phyloP scores from a whole-genome alignment of 2,888 invertebrate species.

The Lamellibrachia satsuma region DNA sequence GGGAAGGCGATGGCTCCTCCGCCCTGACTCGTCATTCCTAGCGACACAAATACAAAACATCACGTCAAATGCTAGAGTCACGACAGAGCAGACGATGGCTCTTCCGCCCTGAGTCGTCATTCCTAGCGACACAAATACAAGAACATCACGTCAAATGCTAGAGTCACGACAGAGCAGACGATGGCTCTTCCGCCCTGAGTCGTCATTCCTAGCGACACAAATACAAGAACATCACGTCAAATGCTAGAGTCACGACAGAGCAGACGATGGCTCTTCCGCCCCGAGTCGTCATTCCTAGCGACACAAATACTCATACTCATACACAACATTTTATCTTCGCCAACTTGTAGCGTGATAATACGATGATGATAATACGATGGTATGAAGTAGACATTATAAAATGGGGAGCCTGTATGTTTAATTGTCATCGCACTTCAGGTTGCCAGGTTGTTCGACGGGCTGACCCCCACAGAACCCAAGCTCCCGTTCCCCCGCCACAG shows the following conservation, averaged over 20 bases:
- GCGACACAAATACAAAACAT: slow-evolving; percentile 28
- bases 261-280: slow-evolving; percentile 39
- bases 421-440: too few relatives aligned
- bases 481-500: too few relatives aligned
- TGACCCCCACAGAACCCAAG: too few relatives aligned
- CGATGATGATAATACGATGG: too few relatives aligned
- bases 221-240: too few relatives aligned
- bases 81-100: slow-evolving; percentile 38
- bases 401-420: too few relatives aligned
- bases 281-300: slow-evolving; percentile 42
- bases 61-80: neutral
- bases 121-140: slow-evolving; percentile 35
- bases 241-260: slow-evolving; percentile 37
- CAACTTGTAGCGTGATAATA: too few relatives aligned
- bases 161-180: slow-evolving; percentile 39
- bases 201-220: slow-evolving; percentile 40
- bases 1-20: slow-evolving; percentile 40
- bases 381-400: too few relatives aligned
- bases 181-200: slow-evolving; percentile 37
- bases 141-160: slow-evolving; percentile 27
- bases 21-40: slow-evolving; percentile 39
- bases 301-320: too few relatives aligned
- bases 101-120: slow-evolving; percentile 39
- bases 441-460: too few relatives aligned
- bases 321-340: too few relatives aligned